Percentiles rank a stretch among this genome's conserved stretches.
phyloP scores from a whole-genome alignment of 2,888 invertebrate genomes.

The Erpobdella octoculata region DNA sequence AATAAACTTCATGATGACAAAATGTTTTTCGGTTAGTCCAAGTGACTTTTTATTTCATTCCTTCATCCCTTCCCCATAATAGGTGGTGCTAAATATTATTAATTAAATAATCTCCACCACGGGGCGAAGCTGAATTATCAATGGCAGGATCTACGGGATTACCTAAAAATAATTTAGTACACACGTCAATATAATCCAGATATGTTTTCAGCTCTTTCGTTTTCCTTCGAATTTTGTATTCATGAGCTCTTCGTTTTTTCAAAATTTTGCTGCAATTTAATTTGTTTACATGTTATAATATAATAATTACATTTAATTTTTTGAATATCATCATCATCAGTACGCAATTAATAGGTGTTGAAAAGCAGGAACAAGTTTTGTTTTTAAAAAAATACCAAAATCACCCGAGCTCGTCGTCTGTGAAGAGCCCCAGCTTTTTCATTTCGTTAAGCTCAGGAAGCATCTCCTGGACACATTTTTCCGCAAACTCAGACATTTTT shows the following conservation, averaged over 20 bases:
- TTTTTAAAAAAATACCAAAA: not conserved
- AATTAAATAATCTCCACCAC: too few relatives aligned
- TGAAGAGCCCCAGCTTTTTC: slow-evolving; percentile 25
- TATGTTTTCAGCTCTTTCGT: slow-evolving; percentile 63
- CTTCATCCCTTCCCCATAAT: too few relatives aligned
- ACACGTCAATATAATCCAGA: slow-evolving; percentile 52
- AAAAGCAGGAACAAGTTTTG: not conserved
- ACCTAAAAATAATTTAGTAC: not conserved
- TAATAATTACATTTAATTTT: not conserved
- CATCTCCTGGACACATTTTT: slow-evolving; percentile 27
- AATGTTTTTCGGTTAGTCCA: too few relatives aligned
- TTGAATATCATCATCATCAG: not conserved
- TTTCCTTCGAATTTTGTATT: slow-evolving; percentile 65
- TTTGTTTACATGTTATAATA: not conserved
- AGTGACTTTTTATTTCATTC: too few relatives aligned
- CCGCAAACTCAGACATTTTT: slow-evolving; percentile 29
- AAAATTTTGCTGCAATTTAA: slow-evolving; percentile 58
- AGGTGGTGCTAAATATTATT: too few relatives aligned
- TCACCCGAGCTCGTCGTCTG: slow-evolving; percentile 22
- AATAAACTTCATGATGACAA: too few relatives aligned
- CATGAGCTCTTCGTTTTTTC: slow-evolving; percentile 64
- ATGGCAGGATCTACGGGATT: too few relatives aligned
- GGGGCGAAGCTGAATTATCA: too few relatives aligned
- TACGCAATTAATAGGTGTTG: too few relatives aligned
- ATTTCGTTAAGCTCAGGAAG: slow-evolving; percentile 27